Base-by-base conservation (phyloP, 2,888 invertebrate genomes). In the Yponomeuta sedellus region DNA sequence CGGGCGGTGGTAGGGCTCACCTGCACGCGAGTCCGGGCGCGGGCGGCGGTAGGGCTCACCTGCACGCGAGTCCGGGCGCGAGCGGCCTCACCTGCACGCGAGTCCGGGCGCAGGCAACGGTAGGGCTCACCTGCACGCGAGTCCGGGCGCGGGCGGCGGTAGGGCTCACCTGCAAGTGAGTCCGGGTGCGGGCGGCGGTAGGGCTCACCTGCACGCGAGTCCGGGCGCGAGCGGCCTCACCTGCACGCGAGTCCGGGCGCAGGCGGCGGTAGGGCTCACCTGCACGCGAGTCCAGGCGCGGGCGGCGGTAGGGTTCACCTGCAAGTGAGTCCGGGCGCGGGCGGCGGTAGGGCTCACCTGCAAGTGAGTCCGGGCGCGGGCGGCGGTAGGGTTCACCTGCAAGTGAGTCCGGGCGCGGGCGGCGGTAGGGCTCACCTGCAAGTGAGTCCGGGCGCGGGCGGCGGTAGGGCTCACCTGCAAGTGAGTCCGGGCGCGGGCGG, bases 271-370 rank as follows among this genome's bases (percentile, higher is more conserved):
- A 5, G 25, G 6, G 28, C 20, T 39, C 20, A 75, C 74, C 74
- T 72, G 68, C 74, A 74, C 5, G 25, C 10, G 11, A 59, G 59
- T 22, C 59, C 59, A 4, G 59, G 59, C 3, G 58, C 1, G 6
- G 16, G 10, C n/a, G 28, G 28, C 28, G 28, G 28, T 28, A 5
- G 28, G 28, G 25, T 16, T 39, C 19, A 75, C 74, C 74, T 72
- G 68, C 74, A 74, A 6, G 22, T 19, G 10, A 58, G 58, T 58
- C 58, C 58, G 28, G 28, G 67, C 66, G 67, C 44, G 65, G 73
- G 74, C 71, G 69, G 68, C 75, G 77, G 74, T 72, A 74, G 58
- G 72, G 73, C 64, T n/a, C n/a, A n/a, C n/a, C n/a, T n/a, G 73
- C 61, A 70, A 70, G 62, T 68, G 74, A 70, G 67, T n/a, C n/a